Evolutionary conservation across 2,797 vertebrate genomes (phyloP).

Genomic region (Menidia menidia): DNA sequence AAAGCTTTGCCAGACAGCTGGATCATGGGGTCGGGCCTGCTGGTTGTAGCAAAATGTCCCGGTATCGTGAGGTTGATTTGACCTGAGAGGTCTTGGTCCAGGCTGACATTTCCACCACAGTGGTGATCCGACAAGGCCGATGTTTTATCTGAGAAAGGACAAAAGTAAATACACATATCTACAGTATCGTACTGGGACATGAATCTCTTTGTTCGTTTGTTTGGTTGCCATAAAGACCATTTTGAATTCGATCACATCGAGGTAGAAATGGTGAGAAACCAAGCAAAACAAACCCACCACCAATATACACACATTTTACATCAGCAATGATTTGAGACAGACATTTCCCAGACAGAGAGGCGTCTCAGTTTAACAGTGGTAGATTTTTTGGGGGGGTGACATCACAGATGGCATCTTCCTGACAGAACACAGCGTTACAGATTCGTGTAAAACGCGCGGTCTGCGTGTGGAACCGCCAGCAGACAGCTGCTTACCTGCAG

Average conservation of each 20-base stretch:
- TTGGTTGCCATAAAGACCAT: neutral
- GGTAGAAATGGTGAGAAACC: neutral
- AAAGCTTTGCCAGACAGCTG: slow-evolving; percentile 5
- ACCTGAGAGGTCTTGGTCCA: slow-evolving; percentile 50
- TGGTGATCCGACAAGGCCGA: slow-evolving; percentile 27
- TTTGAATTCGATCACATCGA: neutral
- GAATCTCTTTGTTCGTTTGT: neutral
- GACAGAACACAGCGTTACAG: too few species aligned
- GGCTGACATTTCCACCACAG: slow-evolving; percentile 57
- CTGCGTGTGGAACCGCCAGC: too few species aligned
- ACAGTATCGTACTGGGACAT: neutral
- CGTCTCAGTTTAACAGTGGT: too few species aligned
- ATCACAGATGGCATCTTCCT: too few species aligned
- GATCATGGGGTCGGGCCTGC: neutral
- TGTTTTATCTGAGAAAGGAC: slow-evolving; percentile 50
- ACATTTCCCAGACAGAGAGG: too few species aligned
- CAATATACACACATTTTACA: too few species aligned
- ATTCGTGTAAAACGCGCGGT: too few species aligned
- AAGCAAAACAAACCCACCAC: neutral
- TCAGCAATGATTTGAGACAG: too few species aligned
- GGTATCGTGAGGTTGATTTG: slow-evolving; percentile 50
- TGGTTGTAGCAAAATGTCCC: slow-evolving; percentile 24
- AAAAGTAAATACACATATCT: neutral
- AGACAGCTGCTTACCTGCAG: slow-evolving; percentile 75
- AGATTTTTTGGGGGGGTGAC: too few species aligned